Percentiles rank a stretch among this genome's conserved stretches.
Evolutionary conservation across 2,888 invertebrate species (phyloP).

Genomic region (Orchesellides sinensis): DNA sequence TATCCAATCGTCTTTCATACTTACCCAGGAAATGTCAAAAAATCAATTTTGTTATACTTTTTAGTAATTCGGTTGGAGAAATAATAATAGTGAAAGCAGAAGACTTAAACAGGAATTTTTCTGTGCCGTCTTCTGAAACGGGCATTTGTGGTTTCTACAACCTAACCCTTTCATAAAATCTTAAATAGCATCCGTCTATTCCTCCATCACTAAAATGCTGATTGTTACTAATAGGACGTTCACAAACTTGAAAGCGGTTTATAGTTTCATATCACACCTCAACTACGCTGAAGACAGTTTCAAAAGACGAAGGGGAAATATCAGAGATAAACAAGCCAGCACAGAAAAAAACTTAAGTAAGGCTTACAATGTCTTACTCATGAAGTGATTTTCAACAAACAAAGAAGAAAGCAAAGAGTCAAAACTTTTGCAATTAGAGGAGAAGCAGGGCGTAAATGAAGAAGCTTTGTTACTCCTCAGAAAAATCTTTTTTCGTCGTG

Average conservation of each 20-base stretch:
- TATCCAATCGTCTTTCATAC: neutral
- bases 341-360: slow-evolving; percentile 26
- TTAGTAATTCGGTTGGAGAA: too few relatives aligned
- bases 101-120: too few relatives aligned
- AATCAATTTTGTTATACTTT: too few relatives aligned
- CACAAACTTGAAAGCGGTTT: too few relatives aligned
- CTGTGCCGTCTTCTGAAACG: too few relatives aligned
- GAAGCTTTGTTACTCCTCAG: slow-evolving; percentile 21
- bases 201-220: too few relatives aligned
- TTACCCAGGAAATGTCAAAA: neutral
- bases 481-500: slow-evolving; percentile 18
- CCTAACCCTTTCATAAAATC: too few relatives aligned
- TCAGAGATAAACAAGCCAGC: slow-evolving; percentile 18
- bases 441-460: slow-evolving; percentile 51
- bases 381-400: slow-evolving; percentile 26
- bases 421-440: slow-evolving; percentile 50
- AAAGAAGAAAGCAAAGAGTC: slow-evolving; percentile 25
- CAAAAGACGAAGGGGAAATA: neutral
- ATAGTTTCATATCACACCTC: too few relatives aligned
- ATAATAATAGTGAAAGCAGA: too few relatives aligned
- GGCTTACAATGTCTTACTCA: neutral
- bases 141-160: too few relatives aligned
- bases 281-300: neutral
- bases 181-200: too few relatives aligned
- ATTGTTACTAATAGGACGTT: too few relatives aligned